Base-by-base conservation (phyloP, 1,140 invertebrate genomes). In the Manduca sexta region DNA sequence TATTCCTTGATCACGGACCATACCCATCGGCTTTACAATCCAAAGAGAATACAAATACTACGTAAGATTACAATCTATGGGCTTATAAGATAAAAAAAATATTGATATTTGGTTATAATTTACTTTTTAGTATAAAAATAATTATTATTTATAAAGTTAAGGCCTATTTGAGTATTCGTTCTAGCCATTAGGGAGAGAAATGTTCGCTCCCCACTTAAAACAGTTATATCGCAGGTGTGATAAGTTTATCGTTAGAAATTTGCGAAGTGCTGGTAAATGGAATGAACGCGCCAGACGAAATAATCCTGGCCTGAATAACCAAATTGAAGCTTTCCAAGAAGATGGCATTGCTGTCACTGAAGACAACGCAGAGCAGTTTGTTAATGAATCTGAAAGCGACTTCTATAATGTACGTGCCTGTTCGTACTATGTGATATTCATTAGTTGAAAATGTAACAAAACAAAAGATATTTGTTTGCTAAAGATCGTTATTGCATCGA, bases 281-380 rank as follows among this genome's bases (percentile, higher is more conserved):
- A 48, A 60, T 53, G 34, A 40, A 12, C 21, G 37, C 10, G 30
- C 15, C 8, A 56, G 54, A 8, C 48, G 64, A 12, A 81, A 83
- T 37, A 81, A 83, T 37, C 79, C 81, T 16, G 81, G 81, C 12
- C 43, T 84, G 40, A 58, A 76, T 21, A 68, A 69, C 38, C 64
- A 73, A 58, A 50, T 82, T 43, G 41, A 52, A 18, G 76, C 69
- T n/a, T 81, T 80, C 45, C 39, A 59, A 21, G 26, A 68, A 45
- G 70, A 77, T 14, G 71, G 71, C 13, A 48, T 82, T 3, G 67
- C 52, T 18, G 44, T 82, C 30, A 62, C 68, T 42, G 65, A 79
- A 15, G 67, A 76, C 8, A 60, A 81, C 51, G 56, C 62, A 16
- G 78, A 82, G 63, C 73, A 83, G 45, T 73, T 74, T 39, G 54